Conservation (phyloP, 2,888 invertebrate genomes). For the Nipponacmea schrenckii region DNA sequence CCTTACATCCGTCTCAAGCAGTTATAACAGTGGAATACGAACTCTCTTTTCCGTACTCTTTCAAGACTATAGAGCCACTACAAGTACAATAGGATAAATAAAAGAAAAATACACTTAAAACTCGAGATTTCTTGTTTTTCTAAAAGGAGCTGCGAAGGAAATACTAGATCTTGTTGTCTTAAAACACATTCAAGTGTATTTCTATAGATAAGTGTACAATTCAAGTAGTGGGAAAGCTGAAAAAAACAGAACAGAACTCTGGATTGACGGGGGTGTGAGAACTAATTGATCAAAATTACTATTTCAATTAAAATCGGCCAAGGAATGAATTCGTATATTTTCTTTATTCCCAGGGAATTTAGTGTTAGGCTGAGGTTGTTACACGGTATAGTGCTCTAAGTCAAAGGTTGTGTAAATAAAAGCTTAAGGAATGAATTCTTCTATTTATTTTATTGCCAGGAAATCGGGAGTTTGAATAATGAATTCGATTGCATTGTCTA, state of each 20-base stretch:
- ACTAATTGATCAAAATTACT: neutral
- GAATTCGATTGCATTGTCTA: too few species aligned
- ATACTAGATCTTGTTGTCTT: neutral
- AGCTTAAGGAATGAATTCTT: too few species aligned
- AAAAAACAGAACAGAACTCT: neutral
- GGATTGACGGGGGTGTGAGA: constrained; percentile 3
- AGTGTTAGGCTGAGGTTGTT: too few species aligned
- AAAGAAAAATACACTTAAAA: neutral
- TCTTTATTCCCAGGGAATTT: too few species aligned
- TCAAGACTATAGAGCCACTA: neutral
- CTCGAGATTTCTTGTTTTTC: neutral
- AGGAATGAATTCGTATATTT: too few species aligned
- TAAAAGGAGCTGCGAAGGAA: neutral
- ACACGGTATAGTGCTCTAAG: too few species aligned
- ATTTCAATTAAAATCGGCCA: too few species aligned
- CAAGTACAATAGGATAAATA: constrained; percentile 15
- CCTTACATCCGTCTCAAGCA: constrained; percentile 1
- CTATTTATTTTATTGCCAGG: too few species aligned
- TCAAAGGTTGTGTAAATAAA: too few species aligned
- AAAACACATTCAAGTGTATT: too few species aligned
- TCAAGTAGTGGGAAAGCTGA: neutral
- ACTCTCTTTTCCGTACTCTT: constrained; percentile 13
- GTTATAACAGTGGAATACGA: neutral
- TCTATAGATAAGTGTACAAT: neutral
- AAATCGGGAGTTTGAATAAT: too few species aligned